phyloP scores from a whole-genome alignment of 2,113 vertebrate genomes.

The Osmerus mordax region DNA sequence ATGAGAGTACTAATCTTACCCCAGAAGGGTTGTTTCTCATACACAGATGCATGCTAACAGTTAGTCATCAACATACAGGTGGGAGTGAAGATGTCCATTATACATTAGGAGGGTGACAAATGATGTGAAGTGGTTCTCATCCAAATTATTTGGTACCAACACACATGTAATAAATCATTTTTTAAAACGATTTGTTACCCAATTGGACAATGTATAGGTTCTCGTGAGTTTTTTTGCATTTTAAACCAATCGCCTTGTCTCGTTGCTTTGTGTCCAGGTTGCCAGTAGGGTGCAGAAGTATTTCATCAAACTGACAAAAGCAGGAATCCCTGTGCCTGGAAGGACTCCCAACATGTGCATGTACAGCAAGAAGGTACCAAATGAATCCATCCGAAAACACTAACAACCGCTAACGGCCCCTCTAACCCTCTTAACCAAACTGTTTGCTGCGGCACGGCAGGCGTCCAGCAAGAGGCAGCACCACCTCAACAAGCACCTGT shows the following conservation, averaged over 20 bases:
- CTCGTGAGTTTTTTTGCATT: not conserved
- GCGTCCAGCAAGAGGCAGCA: constrained; percentile 93
- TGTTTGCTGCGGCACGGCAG: constrained; percentile 57
- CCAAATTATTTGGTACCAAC: too few relatives aligned
- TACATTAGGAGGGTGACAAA: too few relatives aligned
- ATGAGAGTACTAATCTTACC: too few relatives aligned
- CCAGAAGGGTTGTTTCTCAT: too few relatives aligned
- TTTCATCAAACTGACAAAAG: constrained; percentile 99
- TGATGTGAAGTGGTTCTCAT: too few relatives aligned
- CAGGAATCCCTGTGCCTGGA: constrained; percentile 97
- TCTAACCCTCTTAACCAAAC: not conserved
- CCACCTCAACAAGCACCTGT: constrained; percentile 97
- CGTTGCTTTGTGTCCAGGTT: constrained; percentile 73
- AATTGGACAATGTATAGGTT: too few relatives aligned
- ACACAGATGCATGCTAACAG: too few relatives aligned
- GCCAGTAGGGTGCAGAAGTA: constrained; percentile 98
- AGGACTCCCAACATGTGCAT: constrained; percentile 96
- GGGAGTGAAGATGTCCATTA: too few relatives aligned
- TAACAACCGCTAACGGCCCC: not conserved
- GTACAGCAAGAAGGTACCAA: constrained; percentile 93
- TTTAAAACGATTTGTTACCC: too few relatives aligned
- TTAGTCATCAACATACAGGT: too few relatives aligned
- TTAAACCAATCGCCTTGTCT: not conserved
- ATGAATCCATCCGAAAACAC: not conserved
- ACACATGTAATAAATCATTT: too few relatives aligned